Percentiles rank a stretch among this genome's conserved stretches.
These are phyloP conservation scores for Hydra vulgaris DNA, from an alignment of 30 jellyfish, hydroid and myxozoan genomes.

Conservation along the genomic window DNA sequence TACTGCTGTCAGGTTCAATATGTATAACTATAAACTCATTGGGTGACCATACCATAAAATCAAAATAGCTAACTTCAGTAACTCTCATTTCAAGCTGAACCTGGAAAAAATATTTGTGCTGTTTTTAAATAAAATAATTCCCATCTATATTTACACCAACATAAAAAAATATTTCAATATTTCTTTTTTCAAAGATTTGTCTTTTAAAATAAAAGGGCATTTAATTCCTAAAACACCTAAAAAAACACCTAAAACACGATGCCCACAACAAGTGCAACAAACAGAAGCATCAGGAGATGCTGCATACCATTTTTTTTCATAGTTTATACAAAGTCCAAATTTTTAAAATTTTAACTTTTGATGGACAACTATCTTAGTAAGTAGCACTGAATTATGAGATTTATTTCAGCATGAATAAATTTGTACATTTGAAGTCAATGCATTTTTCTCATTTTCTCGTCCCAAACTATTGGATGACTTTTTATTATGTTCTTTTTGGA, in stretches of 20 bases:
- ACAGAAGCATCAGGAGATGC: conserved; percentile 17
- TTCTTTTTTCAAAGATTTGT: conserved; percentile 10
- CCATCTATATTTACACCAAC: not conserved
- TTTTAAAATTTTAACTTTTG: not conserved
- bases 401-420: not conserved
- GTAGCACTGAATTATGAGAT: not conserved
- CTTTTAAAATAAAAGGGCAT: conserved; percentile 2
- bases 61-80: not conserved
- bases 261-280: conserved; percentile 6
- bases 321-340: not conserved
- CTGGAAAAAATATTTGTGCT: conserved; percentile 6
- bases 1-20: not conserved
- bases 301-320: conserved; percentile 1
- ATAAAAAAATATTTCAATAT: not conserved
- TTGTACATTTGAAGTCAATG: not conserved
- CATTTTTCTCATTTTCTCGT: not conserved
- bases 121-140: not conserved
- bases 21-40: conserved; percentile 1
- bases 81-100: conserved; percentile 8
- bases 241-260: conserved; percentile 11
- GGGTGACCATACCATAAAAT: conserved; percentile 13
- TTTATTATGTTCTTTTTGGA: not conserved
- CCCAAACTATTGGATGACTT: not conserved
- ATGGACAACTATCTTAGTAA: not conserved
- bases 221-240: conserved; percentile 10